Conservation (phyloP, 2,113 vertebrate species). For the Gallinago media region DNA sequence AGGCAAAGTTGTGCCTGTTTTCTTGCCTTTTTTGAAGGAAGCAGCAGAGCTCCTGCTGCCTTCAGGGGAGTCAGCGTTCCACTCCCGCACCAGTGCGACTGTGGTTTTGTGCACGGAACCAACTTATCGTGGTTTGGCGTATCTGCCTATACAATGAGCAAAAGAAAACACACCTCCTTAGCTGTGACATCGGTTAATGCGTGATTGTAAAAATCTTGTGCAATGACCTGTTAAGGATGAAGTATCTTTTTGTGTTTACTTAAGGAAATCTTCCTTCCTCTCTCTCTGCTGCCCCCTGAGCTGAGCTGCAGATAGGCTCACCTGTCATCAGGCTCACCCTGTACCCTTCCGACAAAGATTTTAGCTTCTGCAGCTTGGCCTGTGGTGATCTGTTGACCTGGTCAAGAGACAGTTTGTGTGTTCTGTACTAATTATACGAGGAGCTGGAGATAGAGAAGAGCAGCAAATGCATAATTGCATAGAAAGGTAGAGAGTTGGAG, state of each 20-base stretch:
- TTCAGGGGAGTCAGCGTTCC: background rate
- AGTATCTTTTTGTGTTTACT: background rate
- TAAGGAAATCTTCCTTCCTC: background rate
- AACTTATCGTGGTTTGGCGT: background rate
- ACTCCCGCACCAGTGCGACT: rapidly evolving
- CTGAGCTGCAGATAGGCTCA: background rate
- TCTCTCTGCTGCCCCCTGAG: background rate
- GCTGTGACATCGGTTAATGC: background rate
- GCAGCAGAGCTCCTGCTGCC: background rate
- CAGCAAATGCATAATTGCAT: background rate
- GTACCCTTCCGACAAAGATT: background rate
- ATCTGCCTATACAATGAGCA: background rate
- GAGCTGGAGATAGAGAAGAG: background rate
- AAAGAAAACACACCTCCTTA: background rate
- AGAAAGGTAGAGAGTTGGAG: background rate
- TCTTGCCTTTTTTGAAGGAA: background rate
- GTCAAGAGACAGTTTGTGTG: background rate
- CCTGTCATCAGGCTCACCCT: background rate
- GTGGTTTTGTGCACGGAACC: background rate
- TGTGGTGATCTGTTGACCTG: background rate
- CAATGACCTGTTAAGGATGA: background rate
- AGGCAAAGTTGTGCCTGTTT: background rate
- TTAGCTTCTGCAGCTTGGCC: background rate
- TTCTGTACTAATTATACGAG: background rate
- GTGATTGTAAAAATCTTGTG: background rate